Conservation (phyloP, 2,888 invertebrate genomes). For the Aporophyla lueneburgensis region DNA sequence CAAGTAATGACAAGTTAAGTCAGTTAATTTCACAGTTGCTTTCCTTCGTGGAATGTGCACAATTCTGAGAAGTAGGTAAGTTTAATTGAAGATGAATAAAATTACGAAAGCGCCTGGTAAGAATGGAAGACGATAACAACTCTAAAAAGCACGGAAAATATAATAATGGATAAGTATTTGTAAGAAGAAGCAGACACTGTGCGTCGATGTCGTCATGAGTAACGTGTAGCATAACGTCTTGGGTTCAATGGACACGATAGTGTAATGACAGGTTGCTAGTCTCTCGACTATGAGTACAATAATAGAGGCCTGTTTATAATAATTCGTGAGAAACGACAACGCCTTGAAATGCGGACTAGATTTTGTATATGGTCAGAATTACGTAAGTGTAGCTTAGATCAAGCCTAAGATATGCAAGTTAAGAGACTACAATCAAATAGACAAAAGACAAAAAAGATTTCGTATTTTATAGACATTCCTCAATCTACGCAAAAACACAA, state of each 20-base stretch:
- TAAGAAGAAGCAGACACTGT: not conserved
- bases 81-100: slow-evolving; percentile 33
- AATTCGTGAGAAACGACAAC: slow-evolving; percentile 20
- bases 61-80: slow-evolving; percentile 34
- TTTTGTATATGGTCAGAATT: slow-evolving; percentile 4
- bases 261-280: slow-evolving; percentile 56
- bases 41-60: slow-evolving; percentile 42
- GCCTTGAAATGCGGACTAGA: slow-evolving; percentile 5
- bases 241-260: slow-evolving; percentile 58
- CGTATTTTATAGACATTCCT: not conserved
- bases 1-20: slow-evolving; percentile 50
- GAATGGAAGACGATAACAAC: not conserved
- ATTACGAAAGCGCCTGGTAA: slow-evolving; percentile 7
- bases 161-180: slow-evolving; percentile 15
- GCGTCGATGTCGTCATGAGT: slow-evolving; percentile 29
- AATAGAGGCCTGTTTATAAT: slow-evolving; percentile 43
- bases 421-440: not conserved
- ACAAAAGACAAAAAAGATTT: not conserved
- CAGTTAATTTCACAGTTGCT: slow-evolving; percentile 52
- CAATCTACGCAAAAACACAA: not conserved
- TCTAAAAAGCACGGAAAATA: slow-evolving; percentile 6
- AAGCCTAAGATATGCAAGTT: too few species aligned
- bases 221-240: slow-evolving; percentile 40
- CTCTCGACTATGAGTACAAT: slow-evolving; percentile 40
- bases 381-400: not conserved